phyloP scores from a whole-genome alignment of 2,888 invertebrate species.

The Charanyca ferruginea region DNA sequence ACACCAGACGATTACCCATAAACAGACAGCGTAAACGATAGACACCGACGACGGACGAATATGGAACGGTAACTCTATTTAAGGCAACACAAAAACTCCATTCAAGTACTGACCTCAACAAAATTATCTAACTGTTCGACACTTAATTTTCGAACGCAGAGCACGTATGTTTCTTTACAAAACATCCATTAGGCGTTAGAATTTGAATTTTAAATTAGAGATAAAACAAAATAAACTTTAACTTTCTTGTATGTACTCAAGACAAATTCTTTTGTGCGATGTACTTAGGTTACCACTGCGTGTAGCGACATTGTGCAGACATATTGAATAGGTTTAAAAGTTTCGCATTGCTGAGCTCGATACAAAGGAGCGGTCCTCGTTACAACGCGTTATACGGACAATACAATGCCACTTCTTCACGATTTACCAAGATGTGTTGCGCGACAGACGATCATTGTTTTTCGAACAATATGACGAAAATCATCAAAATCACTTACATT shows the following conservation, averaged over 20 bases:
- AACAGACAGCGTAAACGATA: slow-evolving; percentile 69
- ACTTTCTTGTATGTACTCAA: slow-evolving; percentile 65
- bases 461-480: slow-evolving; percentile 54
- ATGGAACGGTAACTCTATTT: slow-evolving; percentile 77
- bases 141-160: slow-evolving; percentile 75
- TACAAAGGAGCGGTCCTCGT: slow-evolving; percentile 79
- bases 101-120: slow-evolving; percentile 76
- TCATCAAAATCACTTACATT: slow-evolving; percentile 34
- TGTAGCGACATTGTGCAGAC: slow-evolving; percentile 52
- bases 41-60: slow-evolving; percentile 57
- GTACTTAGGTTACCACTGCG: slow-evolving; percentile 44
- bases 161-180: slow-evolving; percentile 75
- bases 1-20: slow-evolving; percentile 74
- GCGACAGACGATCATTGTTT: slow-evolving; percentile 51
- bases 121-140: slow-evolving; percentile 85
- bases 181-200: slow-evolving; percentile 70
- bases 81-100: slow-evolving; percentile 78
- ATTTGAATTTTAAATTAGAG: slow-evolving; percentile 72
- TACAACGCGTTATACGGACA: slow-evolving; percentile 63
- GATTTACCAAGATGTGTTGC: slow-evolving; percentile 62
- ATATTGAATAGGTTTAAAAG: slow-evolving; percentile 72
- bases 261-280: slow-evolving; percentile 64
- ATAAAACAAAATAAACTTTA: slow-evolving; percentile 70
- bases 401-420: slow-evolving; percentile 67
- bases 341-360: slow-evolving; percentile 75